These are phyloP conservation scores for human (Homo sapiens) DNA, from an alignment of 2,113 vertebrate species.

Conservation along the genomic window GRCh38 chr11:35965001-35965500, in stretches of 20 bases:
- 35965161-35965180: slow-evolving; percentile 7
- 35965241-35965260: background rate
- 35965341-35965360: background rate
- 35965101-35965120: background rate
- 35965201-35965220: background rate
- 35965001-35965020: background rate
- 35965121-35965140: background rate
- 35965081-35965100: background rate
- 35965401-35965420: accelerated
- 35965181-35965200: background rate
- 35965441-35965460: background rate
- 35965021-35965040: background rate
- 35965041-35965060: background rate
- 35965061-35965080: background rate
- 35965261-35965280: background rate
- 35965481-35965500: background rate
- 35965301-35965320: background rate
- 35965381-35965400: background rate
- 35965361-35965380: accelerated
- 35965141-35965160: background rate
- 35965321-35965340: accelerated
- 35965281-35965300: background rate
- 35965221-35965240: background rate
- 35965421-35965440: background rate
- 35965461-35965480: background rate